A percentile compares a stretch with the other conserved stretches of the same genome.
These are phyloP conservation scores for Felis chaus DNA, from an alignment of 2,113 vertebrate species.

Conservation along the genomic window DNA sequence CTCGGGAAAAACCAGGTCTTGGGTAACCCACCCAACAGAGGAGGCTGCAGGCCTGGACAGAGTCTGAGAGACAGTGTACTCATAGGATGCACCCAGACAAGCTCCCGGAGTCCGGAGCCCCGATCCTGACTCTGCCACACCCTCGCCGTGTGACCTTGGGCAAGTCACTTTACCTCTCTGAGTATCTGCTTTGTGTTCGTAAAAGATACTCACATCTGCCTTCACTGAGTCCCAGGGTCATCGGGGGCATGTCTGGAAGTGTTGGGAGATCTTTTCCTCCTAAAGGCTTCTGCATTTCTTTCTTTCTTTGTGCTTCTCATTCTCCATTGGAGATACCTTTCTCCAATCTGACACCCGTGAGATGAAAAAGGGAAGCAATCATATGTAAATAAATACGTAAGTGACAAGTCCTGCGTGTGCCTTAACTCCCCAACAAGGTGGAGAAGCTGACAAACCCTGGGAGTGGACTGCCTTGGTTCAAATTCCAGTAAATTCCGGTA, in stretches of 20 bases:
- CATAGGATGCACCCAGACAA: not conserved
- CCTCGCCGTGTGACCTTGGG: not conserved
- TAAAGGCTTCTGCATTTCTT: not conserved
- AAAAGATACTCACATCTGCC: not conserved
- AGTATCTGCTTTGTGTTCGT: not conserved
- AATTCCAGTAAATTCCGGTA: not conserved
- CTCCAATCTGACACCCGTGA: not conserved
- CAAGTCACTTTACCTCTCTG: not conserved
- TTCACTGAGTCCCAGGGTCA: not conserved
- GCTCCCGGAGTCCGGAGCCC: not conserved
- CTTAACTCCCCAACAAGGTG: not conserved
- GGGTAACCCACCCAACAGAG: not conserved
- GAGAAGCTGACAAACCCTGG: not conserved
- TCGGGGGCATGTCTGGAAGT: not conserved
- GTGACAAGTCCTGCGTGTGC: not conserved
- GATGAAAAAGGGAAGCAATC: not conserved
- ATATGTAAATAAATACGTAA: not conserved
- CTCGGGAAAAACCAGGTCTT: not conserved
- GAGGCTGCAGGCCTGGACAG: not conserved
- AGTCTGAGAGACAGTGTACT: not conserved
- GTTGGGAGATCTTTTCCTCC: not conserved
- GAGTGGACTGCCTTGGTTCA: not conserved
- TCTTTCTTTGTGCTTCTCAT: not conserved
- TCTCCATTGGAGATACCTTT: not conserved
- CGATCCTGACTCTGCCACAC: not conserved